A percentile compares a stretch with the other conserved stretches of the same genome.
Conservation (phyloP, 1,140 invertebrate species). For the Paracyclopina nana region DNA sequence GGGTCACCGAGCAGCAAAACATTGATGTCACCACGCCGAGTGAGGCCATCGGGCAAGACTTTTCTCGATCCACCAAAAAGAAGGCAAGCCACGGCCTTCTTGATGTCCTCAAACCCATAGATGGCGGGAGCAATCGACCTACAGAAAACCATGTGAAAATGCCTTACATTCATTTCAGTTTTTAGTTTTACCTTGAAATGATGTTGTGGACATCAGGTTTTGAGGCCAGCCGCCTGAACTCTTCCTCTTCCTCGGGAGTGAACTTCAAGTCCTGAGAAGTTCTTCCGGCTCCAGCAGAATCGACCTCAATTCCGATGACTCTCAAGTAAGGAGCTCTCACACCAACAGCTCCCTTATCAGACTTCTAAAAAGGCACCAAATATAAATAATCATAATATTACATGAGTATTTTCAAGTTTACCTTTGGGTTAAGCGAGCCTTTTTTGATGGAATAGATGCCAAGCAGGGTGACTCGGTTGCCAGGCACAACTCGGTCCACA, state of each 20-base stretch:
- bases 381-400: neutral
- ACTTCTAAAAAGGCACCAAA: too few relatives aligned
- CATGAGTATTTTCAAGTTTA: too few relatives aligned
- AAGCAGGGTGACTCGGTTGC: constrained; percentile 76
- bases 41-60: constrained; percentile 81
- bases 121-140: constrained; percentile 92
- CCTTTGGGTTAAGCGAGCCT: constrained; percentile 35
- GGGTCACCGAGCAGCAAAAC: constrained; percentile 89
- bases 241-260: constrained; percentile 64
- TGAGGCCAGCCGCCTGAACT: constrained; percentile 62
- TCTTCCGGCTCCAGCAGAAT: constrained; percentile 51
- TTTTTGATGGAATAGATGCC: constrained; percentile 97
- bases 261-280: constrained; percentile 24
- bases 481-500: constrained; percentile 86
- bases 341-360: constrained; percentile 67
- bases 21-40: constrained; percentile 90
- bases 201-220: constrained; percentile 71
- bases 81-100: constrained; percentile 88
- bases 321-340: constrained; percentile 82
- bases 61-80: constrained; percentile 77
- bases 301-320: constrained; percentile 73
- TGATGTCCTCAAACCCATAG: constrained; percentile 81
- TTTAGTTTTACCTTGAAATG: too few relatives aligned
- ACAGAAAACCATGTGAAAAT: too few relatives aligned
- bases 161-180: too few relatives aligned